Evolutionary conservation across 30 jellyfish, hydroid and myxozoan species (phyloP).

Genomic region (Calvadosia cruxmelitensis): DNA sequence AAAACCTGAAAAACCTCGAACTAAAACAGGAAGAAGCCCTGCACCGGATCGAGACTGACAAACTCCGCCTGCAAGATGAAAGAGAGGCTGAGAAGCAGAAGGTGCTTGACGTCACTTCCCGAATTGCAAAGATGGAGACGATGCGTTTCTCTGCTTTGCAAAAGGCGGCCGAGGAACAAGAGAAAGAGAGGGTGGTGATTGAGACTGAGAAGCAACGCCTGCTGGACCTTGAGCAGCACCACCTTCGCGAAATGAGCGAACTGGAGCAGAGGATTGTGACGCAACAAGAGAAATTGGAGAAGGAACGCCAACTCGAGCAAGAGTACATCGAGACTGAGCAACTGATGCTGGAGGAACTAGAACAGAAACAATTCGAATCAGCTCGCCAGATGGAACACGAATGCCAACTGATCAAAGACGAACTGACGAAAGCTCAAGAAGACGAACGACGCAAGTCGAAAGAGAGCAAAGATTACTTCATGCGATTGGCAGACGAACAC

Average conservation of each 20-base stretch:
- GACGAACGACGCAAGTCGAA: conserved; percentile 42
- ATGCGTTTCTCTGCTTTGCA: conserved; percentile 58
- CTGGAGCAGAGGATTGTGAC: conserved; percentile 70
- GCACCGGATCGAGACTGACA: conserved; percentile 53
- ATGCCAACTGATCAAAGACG: conserved; percentile 77
- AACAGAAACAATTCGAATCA: conserved; percentile 95
- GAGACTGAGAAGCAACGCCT: conserved; percentile 85
- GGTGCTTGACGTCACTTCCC: conserved; percentile 44
- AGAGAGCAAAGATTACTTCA: conserved; percentile 49
- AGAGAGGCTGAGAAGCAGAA: conserved; percentile 66
- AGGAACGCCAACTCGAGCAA: conserved; percentile 80
- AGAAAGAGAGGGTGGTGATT: conserved; percentile 71
- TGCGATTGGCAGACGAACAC: conserved; percentile 50
- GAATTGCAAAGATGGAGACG: conserved; percentile 43
- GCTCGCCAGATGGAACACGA: conserved; percentile 97
- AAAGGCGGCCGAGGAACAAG: conserved; percentile 90
- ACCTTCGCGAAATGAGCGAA: conserved; percentile 68
- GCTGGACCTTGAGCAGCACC: conserved; percentile 69
- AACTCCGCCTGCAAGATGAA: conserved; percentile 58
- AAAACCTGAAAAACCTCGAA: conserved; percentile 30
- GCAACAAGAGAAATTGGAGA: conserved; percentile 86
- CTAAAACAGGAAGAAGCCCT: conserved; percentile 43
- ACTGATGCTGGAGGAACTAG: conserved; percentile 92
- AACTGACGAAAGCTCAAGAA: conserved; percentile 47
- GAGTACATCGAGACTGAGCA: conserved; percentile 97